These are phyloP conservation scores for Myotis brandtii DNA, from an alignment of 2,113 vertebrate genomes.

Conservation along the genomic window DNA sequence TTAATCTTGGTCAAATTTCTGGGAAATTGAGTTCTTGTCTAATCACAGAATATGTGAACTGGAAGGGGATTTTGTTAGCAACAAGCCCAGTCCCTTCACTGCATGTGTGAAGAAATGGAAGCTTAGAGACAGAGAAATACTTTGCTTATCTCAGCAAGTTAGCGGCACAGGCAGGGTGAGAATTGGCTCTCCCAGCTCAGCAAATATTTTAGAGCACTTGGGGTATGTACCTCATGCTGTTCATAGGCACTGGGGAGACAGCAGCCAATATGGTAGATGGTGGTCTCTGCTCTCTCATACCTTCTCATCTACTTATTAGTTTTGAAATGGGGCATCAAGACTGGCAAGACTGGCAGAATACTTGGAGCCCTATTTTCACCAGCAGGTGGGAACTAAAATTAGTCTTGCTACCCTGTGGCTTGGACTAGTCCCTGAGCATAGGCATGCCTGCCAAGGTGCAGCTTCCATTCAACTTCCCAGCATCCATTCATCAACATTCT, in stretches of 20 bases:
- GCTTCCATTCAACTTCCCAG: conserved; percentile 2
- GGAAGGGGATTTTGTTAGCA: not conserved
- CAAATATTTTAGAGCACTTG: not conserved
- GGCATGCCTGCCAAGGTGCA: not conserved
- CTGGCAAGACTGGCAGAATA: conserved; percentile 54
- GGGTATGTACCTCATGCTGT: not conserved
- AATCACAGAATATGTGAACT: not conserved
- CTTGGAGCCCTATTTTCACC: conserved; percentile 25
- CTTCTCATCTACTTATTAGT: not conserved
- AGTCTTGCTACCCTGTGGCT: not conserved
- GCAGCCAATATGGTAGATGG: not conserved
- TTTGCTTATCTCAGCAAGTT: not conserved
- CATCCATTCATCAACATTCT: not conserved
- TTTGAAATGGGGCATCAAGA: conserved; percentile 45
- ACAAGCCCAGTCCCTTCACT: not conserved
- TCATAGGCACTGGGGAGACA: not conserved
- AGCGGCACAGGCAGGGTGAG: not conserved
- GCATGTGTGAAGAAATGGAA: not conserved
- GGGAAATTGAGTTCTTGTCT: not conserved
- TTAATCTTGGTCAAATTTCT: not conserved
- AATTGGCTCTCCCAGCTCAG: not conserved
- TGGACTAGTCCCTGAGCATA: not conserved
- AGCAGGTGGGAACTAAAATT: conserved; percentile 77
- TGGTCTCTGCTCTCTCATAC: not conserved
- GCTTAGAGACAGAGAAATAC: not conserved